Base-by-base conservation (phyloP, 92 coral and sea anemone species). In the Micromussa lordhowensis region DNA sequence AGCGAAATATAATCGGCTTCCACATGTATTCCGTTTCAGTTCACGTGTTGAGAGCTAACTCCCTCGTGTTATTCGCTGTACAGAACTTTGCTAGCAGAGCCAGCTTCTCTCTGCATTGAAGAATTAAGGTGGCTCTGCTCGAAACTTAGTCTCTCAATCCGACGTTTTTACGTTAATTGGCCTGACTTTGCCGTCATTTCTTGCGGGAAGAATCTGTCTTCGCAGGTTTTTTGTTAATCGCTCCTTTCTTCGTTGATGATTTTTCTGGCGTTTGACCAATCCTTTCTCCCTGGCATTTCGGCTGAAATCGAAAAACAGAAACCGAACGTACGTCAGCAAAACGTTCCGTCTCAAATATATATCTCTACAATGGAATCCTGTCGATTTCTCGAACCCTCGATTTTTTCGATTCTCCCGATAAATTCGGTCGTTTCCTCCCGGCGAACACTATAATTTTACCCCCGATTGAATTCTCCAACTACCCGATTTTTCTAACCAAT, bases 241-340 rank as follows among this genome's bases (percentile, higher is more conserved):
- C 81, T 88, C 32, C 79, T 86, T 77, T 90, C 57, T 85, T 84
- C 55, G 68, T 72, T 40, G 88, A 44, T 44, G 51, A 55, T 73
- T 88, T 91, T 61, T 21, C 87, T 22, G 32, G 89, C 29, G 70
- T 55, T 53, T 29, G 29, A 21, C 83, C 88, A 38, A 94, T 85
- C 58, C 86, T 87, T 61, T 94, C 96, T 12, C 96, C 96, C 73
- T 94, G 96, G 79, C 95, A 94, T 57, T 86, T 88, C 53, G 93
- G 95, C 96, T 94, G 78, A 64, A 84, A 87, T 24, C 29, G 24
- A 38, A 90, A 40, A 2, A 61, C 22, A 16, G 26, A n/a, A n/a
- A n/a, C n/a, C n/a, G 26, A 64, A 64, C n/a, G 8, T 7, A 64
- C 31, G 69, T 64, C n/a, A 64, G 31, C 69, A 64, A 64, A 31